These are phyloP conservation scores for Trachymyrmex cornetzi DNA, from an alignment of 1,140 invertebrate genomes.

Conservation along the genomic window DNA sequence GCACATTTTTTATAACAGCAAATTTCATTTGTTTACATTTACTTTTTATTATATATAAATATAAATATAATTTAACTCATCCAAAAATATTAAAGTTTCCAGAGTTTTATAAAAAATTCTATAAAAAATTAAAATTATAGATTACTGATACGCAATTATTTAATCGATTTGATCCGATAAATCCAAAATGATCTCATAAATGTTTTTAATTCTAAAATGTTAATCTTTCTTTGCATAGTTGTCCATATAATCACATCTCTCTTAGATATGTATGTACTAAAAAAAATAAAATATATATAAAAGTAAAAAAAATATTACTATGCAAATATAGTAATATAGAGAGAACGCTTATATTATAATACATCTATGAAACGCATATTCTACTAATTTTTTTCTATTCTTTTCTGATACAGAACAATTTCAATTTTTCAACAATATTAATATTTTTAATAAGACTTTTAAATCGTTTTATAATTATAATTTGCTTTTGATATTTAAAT, in stretches of 20 bases:
- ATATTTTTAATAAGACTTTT: background rate
- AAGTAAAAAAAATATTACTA: too few relatives aligned
- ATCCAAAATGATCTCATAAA: background rate
- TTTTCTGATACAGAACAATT: too few relatives aligned
- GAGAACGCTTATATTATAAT: too few relatives aligned
- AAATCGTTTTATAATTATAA: background rate
- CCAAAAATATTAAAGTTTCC: background rate
- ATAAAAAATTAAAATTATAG: slow-evolving; percentile 8
- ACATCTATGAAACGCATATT: too few relatives aligned
- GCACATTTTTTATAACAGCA: background rate
- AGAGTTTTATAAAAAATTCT: background rate
- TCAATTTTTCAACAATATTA: background rate
- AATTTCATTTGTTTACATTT: too few relatives aligned
- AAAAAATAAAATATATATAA: background rate
- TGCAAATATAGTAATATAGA: too few relatives aligned
- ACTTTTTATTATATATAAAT: too few relatives aligned
- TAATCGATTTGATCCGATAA: background rate
- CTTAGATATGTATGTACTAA: background rate
- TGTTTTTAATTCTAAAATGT: background rate
- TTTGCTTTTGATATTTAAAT: background rate
- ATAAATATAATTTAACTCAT: too few relatives aligned
- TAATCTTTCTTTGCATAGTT: slow-evolving; percentile 3
- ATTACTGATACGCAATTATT: background rate
- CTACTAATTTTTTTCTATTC: too few relatives aligned
- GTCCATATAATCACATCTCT: background rate